phyloP scores from a whole-genome alignment of 2,113 vertebrate species.

The Perca fluviatilis region DNA sequence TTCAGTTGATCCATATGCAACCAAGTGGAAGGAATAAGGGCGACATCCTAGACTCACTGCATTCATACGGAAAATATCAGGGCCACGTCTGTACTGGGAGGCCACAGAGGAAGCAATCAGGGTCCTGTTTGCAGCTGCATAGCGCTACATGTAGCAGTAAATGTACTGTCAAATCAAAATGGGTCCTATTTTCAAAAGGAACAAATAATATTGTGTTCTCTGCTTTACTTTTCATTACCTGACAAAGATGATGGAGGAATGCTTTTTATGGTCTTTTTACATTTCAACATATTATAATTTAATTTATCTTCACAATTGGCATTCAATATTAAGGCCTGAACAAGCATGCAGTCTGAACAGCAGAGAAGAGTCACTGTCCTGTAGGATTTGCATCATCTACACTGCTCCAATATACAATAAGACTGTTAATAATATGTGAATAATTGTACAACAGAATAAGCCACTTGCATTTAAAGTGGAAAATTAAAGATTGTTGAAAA shows the following conservation, averaged over 20 bases:
- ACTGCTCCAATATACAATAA: conserved; percentile 8
- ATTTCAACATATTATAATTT: conserved; percentile 8
- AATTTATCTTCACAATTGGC: not conserved
- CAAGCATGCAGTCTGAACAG: not conserved
- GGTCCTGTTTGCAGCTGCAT: conserved; percentile 19
- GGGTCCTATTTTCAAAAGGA: not conserved
- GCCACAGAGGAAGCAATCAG: conserved; percentile 35
- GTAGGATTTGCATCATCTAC: conserved; percentile 71
- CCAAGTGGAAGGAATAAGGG: conserved; percentile 43
- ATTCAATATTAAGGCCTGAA: conserved; percentile 5
- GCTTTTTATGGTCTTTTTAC: not conserved
- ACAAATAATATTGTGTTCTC: not conserved
- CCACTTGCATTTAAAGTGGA: not conserved
- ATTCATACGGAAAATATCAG: conserved; percentile 54
- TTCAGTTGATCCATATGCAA: conserved; percentile 41
- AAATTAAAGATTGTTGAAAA: not conserved
- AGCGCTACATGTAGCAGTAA: not conserved
- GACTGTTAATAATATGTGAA: not conserved
- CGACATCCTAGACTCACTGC: conserved; percentile 1
- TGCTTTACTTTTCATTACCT: not conserved
- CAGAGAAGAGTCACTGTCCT: conserved; percentile 12
- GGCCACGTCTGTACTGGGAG: conserved; percentile 3
- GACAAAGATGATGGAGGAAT: not conserved
- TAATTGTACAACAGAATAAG: not conserved
- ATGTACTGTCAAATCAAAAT: not conserved